Evolutionary conservation across 2,113 vertebrate genomes (phyloP), one percentile per base, ranked within the genome.

Genomic region (Oryzias curvinotus): DNA sequence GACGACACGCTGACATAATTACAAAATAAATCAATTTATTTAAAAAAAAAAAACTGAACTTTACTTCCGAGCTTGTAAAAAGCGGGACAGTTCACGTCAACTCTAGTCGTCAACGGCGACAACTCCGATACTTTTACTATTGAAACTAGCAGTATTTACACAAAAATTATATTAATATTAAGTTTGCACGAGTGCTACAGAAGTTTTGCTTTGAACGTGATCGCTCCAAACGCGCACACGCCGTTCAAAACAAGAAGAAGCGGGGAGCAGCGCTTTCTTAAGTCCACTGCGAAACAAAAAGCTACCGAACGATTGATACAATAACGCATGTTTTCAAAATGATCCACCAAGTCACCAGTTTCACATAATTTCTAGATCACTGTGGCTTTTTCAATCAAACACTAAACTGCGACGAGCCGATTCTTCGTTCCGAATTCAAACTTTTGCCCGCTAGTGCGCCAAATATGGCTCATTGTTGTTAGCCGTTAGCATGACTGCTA

Each of bases 381-480:
- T 12, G 43, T 5, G 17, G 5, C 3, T 43, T 60, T 3, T 51
- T 42, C 5, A 30, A 30, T 4, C 8, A 41, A 48, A 52, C 2
- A 1, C 7, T 42, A 68, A 69, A 44, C 55, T 8, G 19, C 19
- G n/a, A 43, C 8, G 13, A 8, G 7, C 2, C 0, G 28, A 30
- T 28, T 44, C 41, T 36, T 50, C 41, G 57, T 63, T 81, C 83
- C 84, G 78, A 85, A 77, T 77, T 76, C 55, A 69, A 91, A 91
- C 88, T 90, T 89, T 84, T 61, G 49, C 58, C 72, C 67, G 50
- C 60, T 53, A 54, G 78, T 91, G 92, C 91, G 90, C 90, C 90
- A 92, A 91, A 91, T 69, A 68, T 61, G 77, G 66, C 54, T 86
- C 75, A 88, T 90, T 90, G 89, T 90, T 90, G 84, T 90, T 90